Evolutionary conservation across 2,113 vertebrate species (phyloP), one percentile per base, ranked within the genome.

Genomic region (Lophura nycthemera): DNA sequence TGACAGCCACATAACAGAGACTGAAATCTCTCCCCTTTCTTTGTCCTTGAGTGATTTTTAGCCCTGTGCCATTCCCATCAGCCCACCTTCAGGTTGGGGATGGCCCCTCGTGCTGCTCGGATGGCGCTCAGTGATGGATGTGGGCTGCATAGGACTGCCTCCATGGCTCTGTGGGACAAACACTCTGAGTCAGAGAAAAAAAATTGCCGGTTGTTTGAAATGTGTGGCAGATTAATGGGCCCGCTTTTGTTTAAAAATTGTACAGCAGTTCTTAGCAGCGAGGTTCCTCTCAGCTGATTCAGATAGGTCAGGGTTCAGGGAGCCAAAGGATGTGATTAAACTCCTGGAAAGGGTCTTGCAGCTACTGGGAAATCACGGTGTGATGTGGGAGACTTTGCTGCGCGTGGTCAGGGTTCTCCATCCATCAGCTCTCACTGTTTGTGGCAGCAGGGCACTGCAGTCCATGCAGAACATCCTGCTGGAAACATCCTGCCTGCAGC

Each of bases 321-420:
- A 38, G 38, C 78, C 34, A 29, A 81, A 91, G 86, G 90, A 93
- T 90, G 76, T 89, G 86, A 93, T 72, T 95, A 76, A 93, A 61
- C 48, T n/a, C 32, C 11, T 56, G 47, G n/a, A 54, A 64, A 88
- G 63, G 19, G 25, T n/a, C 57, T 36, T 54, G 13, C 69, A 86
- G 73, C 87, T 84, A 36, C n/a, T 48, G 61, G 20, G 45, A 30
- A 85, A 25, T 32, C 4, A 2, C 83, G 24, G 74, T 50, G 29
- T 2, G 8, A 24, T 40, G 75, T 20, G 63, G 79, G 64, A 30
- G 34, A 13, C 25, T 85, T 82, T 18, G 20, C 75, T 73, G 30
- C 40, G 36, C 45, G 43, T 29, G 30, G 3, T 9, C 9, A 15
- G 36, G 30, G 60, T 27, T 83, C 72, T 80, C 89, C 38, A 63